Conservation (phyloP, 1,140 invertebrate species). For the Scylla paramamosain region DNA sequence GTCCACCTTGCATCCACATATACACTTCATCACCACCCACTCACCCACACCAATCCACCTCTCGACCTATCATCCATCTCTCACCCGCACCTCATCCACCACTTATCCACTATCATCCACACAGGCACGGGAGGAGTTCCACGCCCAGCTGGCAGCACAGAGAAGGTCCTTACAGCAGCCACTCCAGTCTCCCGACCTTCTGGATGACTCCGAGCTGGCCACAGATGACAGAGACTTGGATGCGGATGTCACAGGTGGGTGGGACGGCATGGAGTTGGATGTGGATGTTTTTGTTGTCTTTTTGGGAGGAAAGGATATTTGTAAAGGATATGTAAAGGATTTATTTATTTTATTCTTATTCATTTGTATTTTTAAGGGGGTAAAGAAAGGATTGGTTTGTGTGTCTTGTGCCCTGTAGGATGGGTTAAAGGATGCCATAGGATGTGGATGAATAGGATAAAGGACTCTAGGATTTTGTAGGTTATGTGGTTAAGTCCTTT, state of each 20-base stretch:
- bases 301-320: no score
- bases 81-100: background rate
- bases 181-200: conserved; percentile 89
- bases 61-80: background rate
- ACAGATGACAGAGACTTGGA: conserved; percentile 96
- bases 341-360: no score
- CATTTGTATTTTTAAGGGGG: no score
- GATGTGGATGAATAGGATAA: no score
- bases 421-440: no score
- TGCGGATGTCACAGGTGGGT: conserved; percentile 91
- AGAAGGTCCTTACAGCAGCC: conserved; percentile 85
- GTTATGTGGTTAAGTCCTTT: no score
- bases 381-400: no score
- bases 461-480: background rate
- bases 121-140: conserved; percentile 94
- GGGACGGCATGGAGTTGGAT: background rate
- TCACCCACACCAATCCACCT: background rate
- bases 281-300: background rate
- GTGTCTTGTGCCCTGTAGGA: no score
- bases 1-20: background rate
- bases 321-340: background rate
- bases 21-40: background rate
- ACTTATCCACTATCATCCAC: conserved; percentile 7
- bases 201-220: conserved; percentile 94
- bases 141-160: conserved; percentile 90